Evolutionary conservation across 2,113 vertebrate genomes (phyloP), one percentile per base, ranked within the genome.

Genomic region (Thamnaconus septentrionalis): DNA sequence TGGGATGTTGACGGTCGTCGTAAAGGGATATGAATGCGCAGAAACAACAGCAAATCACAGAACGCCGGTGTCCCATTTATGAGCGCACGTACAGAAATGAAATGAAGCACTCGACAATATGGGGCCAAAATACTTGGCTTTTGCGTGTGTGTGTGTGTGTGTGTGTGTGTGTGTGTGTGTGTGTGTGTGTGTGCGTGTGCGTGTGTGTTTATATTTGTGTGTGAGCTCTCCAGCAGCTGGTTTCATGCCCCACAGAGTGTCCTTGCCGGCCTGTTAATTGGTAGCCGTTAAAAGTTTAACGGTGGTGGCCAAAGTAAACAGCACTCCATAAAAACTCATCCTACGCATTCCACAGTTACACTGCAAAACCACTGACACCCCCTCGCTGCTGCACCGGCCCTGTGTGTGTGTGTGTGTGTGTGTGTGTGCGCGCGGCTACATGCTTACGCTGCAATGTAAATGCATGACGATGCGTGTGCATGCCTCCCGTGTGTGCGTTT

Each of bases 201-300:
- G 44, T 64, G 41, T 53, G 59, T 69, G 41, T 76, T 50, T 59
- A 51, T 53, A n/a, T 64, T 61, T 62, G 60, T 61, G 55, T 76
- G 83, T 80, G 69, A 74, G 83, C 73, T 71, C 69, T 78, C 58
- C 80, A 82, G 83, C 81, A 84, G 87, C 85, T 85, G 87, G 73
- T 89, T 86, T 90, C 86, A 88, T 84, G 82, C 84, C 85, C 87
- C 86, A 84, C 80, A 86, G 84, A 83, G 83, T 85, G 83, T 90
- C 86, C 85, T 87, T 88, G 83, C 85, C 75, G 76, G 85, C 85
- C 81, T 41, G 88, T 90, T 91, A 91, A 92, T 85, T 90, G 85
- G 85, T 80, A 85, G 82, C 83, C 85, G 88, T 89, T 92, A 87
- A 90, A 90, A 88, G 86, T 92, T 90, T 90, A 92, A 90, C 79